These are phyloP conservation scores for Linnaemya tessellans DNA, from an alignment of 2,888 invertebrate species.

Conservation along the genomic window DNA sequence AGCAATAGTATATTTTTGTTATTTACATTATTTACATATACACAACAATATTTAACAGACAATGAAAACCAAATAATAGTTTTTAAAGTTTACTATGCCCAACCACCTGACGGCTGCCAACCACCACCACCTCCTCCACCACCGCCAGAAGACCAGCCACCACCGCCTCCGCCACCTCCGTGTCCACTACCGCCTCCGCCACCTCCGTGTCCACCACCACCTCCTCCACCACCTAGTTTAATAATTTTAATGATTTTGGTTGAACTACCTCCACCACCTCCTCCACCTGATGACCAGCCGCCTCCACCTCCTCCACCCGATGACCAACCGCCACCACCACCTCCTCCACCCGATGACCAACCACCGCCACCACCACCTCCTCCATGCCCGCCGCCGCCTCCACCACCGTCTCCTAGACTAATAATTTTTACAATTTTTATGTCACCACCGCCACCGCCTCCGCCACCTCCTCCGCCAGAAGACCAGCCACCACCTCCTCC, in stretches of 20 bases:
- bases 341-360: conserved; percentile 73
- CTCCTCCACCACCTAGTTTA: conserved; percentile 74
- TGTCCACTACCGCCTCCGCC: conserved; percentile 74
- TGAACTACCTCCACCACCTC: conserved; percentile 66
- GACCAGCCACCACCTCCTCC: conserved; percentile 74
- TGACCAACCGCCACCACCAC: conserved; percentile 74
- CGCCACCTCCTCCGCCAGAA: conserved; percentile 68
- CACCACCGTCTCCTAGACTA: conserved; percentile 74
- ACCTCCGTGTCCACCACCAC: conserved; percentile 73
- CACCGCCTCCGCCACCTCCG: conserved; percentile 71
- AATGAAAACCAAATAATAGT: conserved; percentile 1
- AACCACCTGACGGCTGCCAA: conserved; percentile 75
- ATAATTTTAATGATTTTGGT: conserved; percentile 75
- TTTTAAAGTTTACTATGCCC: conserved; percentile 75
- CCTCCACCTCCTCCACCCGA: conserved; percentile 70
- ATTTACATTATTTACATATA: conserved; percentile 51
- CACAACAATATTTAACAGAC: conserved; percentile 35
- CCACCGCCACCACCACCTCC: conserved; percentile 73
- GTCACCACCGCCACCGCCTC: conserved; percentile 68
- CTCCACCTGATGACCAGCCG: conserved; percentile 68
- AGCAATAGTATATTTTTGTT: conserved; percentile 15
- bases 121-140: conserved; percentile 74
- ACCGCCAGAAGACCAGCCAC: conserved; percentile 73
- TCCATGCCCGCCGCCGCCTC: conserved; percentile 72
- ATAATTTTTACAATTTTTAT: conserved; percentile 75